These are phyloP conservation scores for Taxidea taxus DNA, from an alignment of 2,113 vertebrate genomes.

Conservation along the genomic window DNA sequence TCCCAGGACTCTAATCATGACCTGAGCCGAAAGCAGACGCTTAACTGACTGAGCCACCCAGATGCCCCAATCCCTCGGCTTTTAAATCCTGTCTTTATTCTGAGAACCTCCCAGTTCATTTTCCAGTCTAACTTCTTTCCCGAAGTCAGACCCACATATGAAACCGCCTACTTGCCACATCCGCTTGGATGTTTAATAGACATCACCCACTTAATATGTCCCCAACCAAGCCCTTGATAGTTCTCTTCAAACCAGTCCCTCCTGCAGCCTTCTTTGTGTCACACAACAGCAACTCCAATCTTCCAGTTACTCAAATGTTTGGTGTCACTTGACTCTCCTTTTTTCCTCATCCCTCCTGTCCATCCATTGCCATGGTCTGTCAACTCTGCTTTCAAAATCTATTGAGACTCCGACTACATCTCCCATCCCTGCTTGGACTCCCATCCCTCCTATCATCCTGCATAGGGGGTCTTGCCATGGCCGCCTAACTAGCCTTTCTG, in stretches of 20 bases:
- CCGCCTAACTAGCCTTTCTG: neutral
- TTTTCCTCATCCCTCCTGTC: neutral
- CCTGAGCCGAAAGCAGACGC: too few species aligned
- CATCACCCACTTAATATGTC: neutral
- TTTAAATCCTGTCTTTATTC: conserved; percentile 24
- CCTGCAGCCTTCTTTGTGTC: neutral
- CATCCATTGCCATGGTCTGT: neutral
- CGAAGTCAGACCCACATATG: neutral
- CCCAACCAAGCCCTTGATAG: neutral
- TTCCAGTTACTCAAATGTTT: neutral
- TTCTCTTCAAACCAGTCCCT: neutral
- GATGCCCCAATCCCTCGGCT: neutral
- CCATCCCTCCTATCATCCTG: neutral
- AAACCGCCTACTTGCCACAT: neutral
- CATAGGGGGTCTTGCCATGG: neutral
- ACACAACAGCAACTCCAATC: neutral
- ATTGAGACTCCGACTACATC: neutral
- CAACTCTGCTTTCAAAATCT: neutral
- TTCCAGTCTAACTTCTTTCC: neutral
- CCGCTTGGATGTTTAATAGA: neutral
- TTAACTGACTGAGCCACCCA: too few species aligned
- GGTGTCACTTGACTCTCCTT: neutral
- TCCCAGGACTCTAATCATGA: too few species aligned
- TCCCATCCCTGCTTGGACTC: neutral
- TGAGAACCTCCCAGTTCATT: neutral